A percentile compares a stretch with the other conserved stretches of the same genome.
These are phyloP conservation scores for Umimayanthus kanabou DNA, from an alignment of 92 coral and sea anemone species.

Conservation along the genomic window DNA sequence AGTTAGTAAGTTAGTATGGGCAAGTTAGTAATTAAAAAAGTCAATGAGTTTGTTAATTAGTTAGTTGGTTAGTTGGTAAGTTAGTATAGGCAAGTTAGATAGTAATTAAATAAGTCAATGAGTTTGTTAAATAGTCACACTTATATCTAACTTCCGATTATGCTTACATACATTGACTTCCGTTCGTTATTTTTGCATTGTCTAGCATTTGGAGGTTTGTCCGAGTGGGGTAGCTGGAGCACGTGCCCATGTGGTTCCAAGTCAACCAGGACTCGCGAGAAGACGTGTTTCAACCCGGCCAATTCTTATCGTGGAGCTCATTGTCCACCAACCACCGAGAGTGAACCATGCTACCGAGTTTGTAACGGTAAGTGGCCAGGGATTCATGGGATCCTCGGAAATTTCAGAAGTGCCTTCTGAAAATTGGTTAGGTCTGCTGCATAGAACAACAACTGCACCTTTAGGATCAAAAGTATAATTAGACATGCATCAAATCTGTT, in stretches of 20 bases:
- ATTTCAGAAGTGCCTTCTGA: not conserved
- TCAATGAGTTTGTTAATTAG: no score
- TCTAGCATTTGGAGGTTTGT: constrained; percentile 12
- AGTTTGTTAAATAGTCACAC: no score
- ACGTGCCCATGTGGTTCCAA: not conserved
- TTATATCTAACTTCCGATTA: no score
- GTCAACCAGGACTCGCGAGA: not conserved
- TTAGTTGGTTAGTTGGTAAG: no score
- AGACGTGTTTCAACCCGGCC: constrained; percentile 4
- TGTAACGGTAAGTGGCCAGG: not conserved
- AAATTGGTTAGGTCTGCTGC: not conserved
- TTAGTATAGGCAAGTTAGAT: no score
- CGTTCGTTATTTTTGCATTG: not conserved
- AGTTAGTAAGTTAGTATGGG: no score
- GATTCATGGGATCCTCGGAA: not conserved
- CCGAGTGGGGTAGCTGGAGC: constrained; percentile 28
- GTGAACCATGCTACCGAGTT: not conserved
- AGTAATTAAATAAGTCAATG: no score
- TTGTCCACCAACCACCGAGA: constrained; percentile 1
- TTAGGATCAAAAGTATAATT: no score
- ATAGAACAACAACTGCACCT: not conserved
- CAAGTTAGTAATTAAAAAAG: no score
- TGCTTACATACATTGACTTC: no score
- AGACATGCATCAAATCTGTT: no score
- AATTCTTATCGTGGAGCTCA: not conserved